Percentiles rank a stretch among this genome's conserved stretches.
phyloP scores from a whole-genome alignment of 2,888 invertebrate species.

The Crepidodera aurea region DNA sequence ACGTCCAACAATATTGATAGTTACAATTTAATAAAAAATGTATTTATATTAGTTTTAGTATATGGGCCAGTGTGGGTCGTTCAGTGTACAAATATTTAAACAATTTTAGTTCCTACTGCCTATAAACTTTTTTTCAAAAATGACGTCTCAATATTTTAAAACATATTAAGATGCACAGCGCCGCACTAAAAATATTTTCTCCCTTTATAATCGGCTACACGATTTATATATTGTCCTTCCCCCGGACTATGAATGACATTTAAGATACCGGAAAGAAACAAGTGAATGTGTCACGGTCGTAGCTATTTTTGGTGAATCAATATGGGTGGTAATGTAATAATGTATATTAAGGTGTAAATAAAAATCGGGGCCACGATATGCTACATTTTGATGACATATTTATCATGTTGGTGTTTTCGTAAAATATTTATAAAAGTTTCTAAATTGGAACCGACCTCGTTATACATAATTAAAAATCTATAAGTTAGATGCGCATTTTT shows the following conservation, averaged over 20 bases:
- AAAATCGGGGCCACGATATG: neutral
- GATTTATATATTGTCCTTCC: neutral
- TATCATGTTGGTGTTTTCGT: neutral
- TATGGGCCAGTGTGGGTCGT: neutral
- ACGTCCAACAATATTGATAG: neutral
- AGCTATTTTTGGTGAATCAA: constrained; percentile 1
- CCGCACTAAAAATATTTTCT: no score
- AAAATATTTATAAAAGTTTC: no score
- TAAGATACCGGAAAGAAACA: constrained; percentile 1
- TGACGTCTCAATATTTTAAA: no score
- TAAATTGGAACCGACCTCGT: no score
- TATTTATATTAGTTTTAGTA: neutral
- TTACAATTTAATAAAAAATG: neutral
- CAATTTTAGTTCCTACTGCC: no score
- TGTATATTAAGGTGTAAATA: neutral
- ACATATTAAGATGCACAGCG: no score
- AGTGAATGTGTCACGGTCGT: constrained; percentile 7
- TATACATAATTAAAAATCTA: no score
- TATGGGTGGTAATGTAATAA: constrained; percentile 2
- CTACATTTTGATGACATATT: neutral
- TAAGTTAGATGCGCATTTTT: no score
- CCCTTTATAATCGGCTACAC: no score
- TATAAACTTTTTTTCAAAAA: no score
- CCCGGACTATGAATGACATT: neutral
- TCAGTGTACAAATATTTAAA: no score